Percentiles rank a stretch among this genome's conserved stretches.
Evolutionary conservation across 2,888 invertebrate genomes (phyloP).

Genomic region (Nomada ruficornis): DNA sequence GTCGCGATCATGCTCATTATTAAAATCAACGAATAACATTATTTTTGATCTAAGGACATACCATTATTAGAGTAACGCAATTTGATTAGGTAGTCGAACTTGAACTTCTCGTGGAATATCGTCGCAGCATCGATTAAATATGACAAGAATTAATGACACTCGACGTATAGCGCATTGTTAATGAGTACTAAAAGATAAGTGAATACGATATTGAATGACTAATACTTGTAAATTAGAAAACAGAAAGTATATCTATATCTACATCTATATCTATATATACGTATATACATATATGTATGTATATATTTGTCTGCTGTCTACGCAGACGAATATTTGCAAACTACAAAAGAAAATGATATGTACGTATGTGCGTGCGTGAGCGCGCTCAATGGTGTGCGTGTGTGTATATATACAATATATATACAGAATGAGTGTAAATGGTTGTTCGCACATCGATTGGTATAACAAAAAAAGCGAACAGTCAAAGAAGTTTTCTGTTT

Average conservation of each 20-base stretch:
- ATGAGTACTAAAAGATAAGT: conserved; percentile 69
- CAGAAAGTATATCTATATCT: conserved; percentile 82
- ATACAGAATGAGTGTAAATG: conserved; percentile 27
- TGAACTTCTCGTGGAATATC: conserved; percentile 34
- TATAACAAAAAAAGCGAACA: neutral
- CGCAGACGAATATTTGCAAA: conserved; percentile 8
- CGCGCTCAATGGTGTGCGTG: conserved; percentile 6
- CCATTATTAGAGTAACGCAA: neutral
- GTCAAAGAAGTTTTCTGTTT: neutral
- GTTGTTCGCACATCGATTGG: conserved; percentile 10
- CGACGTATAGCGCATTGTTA: conserved; percentile 76
- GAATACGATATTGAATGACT: conserved; percentile 75
- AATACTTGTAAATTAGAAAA: conserved; percentile 82
- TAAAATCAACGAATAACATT: neutral
- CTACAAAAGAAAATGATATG: neutral
- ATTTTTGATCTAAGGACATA: neutral
- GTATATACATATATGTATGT: conserved; percentile 7
- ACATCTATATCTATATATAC: conserved; percentile 51
- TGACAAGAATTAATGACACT: conserved; percentile 68
- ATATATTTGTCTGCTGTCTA: conserved; percentile 8
- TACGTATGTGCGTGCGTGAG: conserved; percentile 15
- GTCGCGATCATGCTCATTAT: neutral
- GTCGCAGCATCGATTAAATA: conserved; percentile 25
- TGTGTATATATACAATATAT: conserved; percentile 22
- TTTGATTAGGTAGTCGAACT: neutral